A percentile compares a stretch with the other conserved stretches of the same genome.
phyloP scores from a whole-genome alignment of 2,888 invertebrate species.

The Marasmarcha lunaedactyla region DNA sequence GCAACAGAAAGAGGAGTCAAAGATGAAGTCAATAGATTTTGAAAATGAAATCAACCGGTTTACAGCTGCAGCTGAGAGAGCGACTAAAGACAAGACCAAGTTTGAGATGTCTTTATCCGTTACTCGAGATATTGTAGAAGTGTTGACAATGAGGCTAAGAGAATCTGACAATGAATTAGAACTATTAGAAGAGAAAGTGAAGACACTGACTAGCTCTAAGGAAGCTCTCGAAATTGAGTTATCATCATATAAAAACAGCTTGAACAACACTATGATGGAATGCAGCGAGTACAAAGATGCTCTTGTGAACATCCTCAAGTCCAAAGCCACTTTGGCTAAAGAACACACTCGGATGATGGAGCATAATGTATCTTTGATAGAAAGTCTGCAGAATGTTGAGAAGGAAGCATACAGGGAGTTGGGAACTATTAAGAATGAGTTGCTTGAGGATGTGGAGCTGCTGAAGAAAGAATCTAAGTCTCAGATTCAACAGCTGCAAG shows the following conservation, averaged over 20 bases:
- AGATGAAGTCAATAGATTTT: slow-evolving; percentile 41
- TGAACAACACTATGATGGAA: slow-evolving; percentile 44
- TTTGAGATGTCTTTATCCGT: slow-evolving; percentile 72
- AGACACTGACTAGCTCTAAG: slow-evolving; percentile 36
- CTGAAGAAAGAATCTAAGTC: slow-evolving; percentile 51
- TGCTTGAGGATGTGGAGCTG: slow-evolving; percentile 57
- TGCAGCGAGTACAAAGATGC: slow-evolving; percentile 62
- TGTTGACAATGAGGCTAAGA: slow-evolving; percentile 65
- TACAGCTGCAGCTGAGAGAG: slow-evolving; percentile 50
- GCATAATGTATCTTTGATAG: slow-evolving; percentile 56
- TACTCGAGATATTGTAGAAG: slow-evolving; percentile 70
- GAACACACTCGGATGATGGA: slow-evolving; percentile 62
- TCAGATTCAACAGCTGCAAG: slow-evolving; percentile 48
- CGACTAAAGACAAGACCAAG: slow-evolving; percentile 60
- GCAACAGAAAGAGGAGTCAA: slow-evolving; percentile 41
- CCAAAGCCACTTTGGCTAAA: slow-evolving; percentile 54
- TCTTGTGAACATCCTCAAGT: slow-evolving; percentile 53
- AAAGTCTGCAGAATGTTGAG: slow-evolving; percentile 58
- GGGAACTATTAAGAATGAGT: slow-evolving; percentile 52
- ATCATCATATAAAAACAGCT: slow-evolving; percentile 35
- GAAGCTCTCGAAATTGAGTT: slow-evolving; percentile 46
- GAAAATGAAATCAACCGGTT: slow-evolving; percentile 55
- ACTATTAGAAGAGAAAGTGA: slow-evolving; percentile 54
- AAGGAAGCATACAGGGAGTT: slow-evolving; percentile 59
- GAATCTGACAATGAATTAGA: slow-evolving; percentile 73